Percentiles rank a stretch among this genome's conserved stretches.
phyloP scores from a whole-genome alignment of 2,888 invertebrate species.

The Teinopalpus imperialis region DNA sequence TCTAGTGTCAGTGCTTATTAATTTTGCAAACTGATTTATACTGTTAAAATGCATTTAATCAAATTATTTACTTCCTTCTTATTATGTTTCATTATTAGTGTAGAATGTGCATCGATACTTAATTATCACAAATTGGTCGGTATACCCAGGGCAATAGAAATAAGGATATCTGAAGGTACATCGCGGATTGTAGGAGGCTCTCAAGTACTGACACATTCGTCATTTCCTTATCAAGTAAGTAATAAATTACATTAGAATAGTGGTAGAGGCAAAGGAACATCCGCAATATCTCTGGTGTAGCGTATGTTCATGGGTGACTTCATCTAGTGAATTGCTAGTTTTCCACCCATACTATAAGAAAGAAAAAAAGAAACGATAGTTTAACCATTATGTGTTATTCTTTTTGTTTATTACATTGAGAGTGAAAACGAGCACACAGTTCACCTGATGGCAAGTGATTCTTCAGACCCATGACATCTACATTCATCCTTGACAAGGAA shows the following conservation, averaged over 20 bases:
- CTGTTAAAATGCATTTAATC: background rate
- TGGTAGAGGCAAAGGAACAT: too few relatives aligned
- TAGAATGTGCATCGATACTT: constrained; percentile 21
- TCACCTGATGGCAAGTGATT: too few relatives aligned
- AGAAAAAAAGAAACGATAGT: too few relatives aligned
- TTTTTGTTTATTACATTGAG: too few relatives aligned
- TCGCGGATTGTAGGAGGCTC: constrained; percentile 53
- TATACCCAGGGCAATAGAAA: constrained; percentile 43
- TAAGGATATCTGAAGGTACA: constrained; percentile 36
- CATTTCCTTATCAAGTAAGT: constrained; percentile 52
- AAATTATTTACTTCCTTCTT: background rate
- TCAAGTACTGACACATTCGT: constrained; percentile 36
- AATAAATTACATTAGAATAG: background rate
- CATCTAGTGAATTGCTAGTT: too few relatives aligned
- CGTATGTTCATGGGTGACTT: too few relatives aligned
- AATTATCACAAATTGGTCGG: constrained; percentile 53
- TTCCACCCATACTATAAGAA: too few relatives aligned
- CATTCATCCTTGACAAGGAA: too few relatives aligned
- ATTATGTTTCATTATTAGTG: background rate
- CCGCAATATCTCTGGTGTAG: too few relatives aligned
- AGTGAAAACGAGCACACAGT: too few relatives aligned
- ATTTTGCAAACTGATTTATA: background rate
- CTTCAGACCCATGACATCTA: too few relatives aligned
- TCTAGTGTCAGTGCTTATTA: background rate
- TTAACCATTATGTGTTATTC: too few relatives aligned